A percentile compares a stretch with the other conserved stretches of the same genome.
These are phyloP conservation scores for Sebastes alutus DNA, from an alignment of 2,797 vertebrate species.

Conservation along the genomic window DNA sequence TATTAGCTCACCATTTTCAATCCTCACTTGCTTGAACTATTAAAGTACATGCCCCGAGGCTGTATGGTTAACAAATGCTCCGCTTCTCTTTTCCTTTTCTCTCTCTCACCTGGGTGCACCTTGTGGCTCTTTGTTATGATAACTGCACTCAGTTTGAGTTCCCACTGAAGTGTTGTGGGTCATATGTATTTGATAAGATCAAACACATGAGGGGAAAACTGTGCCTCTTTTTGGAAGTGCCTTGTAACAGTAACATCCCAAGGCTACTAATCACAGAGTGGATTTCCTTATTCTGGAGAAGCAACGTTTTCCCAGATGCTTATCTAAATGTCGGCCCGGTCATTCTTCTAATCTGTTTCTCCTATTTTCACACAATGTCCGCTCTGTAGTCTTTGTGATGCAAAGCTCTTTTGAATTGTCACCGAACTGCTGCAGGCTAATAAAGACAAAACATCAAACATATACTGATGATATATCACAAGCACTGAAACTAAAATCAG, in stretches of 20 bases:
- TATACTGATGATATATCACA: neutral
- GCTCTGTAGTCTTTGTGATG: constrained; percentile 32
- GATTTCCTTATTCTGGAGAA: constrained; percentile 52
- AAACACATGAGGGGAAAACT: constrained; percentile 59
- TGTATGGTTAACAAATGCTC: constrained; percentile 63
- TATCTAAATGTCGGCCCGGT: constrained; percentile 42
- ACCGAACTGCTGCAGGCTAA: neutral
- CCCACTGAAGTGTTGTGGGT: constrained; percentile 48
- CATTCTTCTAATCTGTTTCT: constrained; percentile 35
- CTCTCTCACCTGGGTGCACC: constrained; percentile 58
- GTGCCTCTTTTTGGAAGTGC: constrained; percentile 28
- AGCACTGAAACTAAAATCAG: neutral
- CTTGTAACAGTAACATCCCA: constrained; percentile 58
- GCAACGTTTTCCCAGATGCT: constrained; percentile 31
- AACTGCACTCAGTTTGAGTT: constrained; percentile 62
- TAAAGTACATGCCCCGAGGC: constrained; percentile 57
- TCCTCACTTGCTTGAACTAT: constrained; percentile 41
- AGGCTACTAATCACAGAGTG: constrained; percentile 42
- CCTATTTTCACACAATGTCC: constrained; percentile 8
- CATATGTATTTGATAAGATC: constrained; percentile 71
- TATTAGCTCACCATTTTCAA: constrained; percentile 47
- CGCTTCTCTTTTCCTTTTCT: constrained; percentile 48
- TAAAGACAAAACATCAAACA: constrained; percentile 6
- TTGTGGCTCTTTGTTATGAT: constrained; percentile 71
- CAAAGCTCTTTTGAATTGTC: constrained; percentile 4